Conservation (phyloP, 1,140 invertebrate species). For the Drosophila nebulosa region DNA sequence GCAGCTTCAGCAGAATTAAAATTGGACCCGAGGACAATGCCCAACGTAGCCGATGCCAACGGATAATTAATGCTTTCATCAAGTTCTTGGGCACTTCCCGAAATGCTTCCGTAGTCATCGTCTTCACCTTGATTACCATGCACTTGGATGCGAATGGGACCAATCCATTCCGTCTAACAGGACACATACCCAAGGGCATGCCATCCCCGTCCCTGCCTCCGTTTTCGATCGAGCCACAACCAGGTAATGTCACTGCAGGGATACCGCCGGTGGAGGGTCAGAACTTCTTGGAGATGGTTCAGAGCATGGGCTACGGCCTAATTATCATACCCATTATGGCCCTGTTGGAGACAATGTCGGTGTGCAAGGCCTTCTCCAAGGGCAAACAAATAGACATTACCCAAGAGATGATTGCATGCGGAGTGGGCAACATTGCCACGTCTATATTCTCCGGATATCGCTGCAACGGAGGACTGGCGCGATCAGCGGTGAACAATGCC, state of each 20-base stretch:
- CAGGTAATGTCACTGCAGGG: constrained; percentile 81
- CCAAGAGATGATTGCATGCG: constrained; percentile 92
- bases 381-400: constrained; percentile 91
- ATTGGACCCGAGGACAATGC: constrained; percentile 83
- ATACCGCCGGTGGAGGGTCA: constrained; percentile 47
- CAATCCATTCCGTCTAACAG: constrained; percentile 76
- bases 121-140: constrained; percentile 84
- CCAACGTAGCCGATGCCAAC: constrained; percentile 81
- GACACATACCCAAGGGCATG: constrained; percentile 86
- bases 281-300: constrained; percentile 86
- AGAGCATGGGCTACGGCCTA: constrained; percentile 88
- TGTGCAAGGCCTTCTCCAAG: constrained; percentile 89
- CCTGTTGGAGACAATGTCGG: constrained; percentile 91
- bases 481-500: constrained; percentile 93
- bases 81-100: constrained; percentile 87
- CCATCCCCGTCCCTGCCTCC: constrained; percentile 85
- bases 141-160: constrained; percentile 68
- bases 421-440: constrained; percentile 92
- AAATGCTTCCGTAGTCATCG: constrained; percentile 90
- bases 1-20: constrained; percentile 84
- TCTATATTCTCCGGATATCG: constrained; percentile 93
- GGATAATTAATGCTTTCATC: constrained; percentile 82
- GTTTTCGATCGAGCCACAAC: constrained; percentile 82
- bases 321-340: constrained; percentile 90
- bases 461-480: constrained; percentile 90